Evolutionary conservation across 2,888 invertebrate species (phyloP), one percentile per base, ranked within the genome.

Genomic region (Torymus texanus): DNA sequence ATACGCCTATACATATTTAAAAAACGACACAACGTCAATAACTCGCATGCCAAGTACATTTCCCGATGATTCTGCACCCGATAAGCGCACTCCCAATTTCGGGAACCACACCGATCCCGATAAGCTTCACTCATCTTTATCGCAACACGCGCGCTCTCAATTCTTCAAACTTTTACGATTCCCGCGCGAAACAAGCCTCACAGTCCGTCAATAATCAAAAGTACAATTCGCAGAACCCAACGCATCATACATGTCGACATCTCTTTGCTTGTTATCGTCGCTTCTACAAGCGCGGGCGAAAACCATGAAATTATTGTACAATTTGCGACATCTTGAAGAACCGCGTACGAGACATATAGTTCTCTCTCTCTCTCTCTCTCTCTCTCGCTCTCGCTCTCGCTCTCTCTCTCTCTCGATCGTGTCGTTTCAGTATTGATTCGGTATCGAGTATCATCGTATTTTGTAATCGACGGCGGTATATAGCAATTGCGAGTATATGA

Each of bases 391-490:
- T 2, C 21, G 55, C 21, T 58, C 58, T 65, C 56, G 63, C n/a
- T 21, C 21, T 21, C 21, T 21, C 21, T 2, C 21, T 63, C 21
- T 58, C 58, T 65, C 56, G 63, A 67, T 78, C 58, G 24, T 67
- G 65, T 71, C 58, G 29, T n/a, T 2, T 66, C 63, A 1, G 41
- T 71, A 66, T 66, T 71, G 63, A 75, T 70, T 79, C 18, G n/a
- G 61, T 68, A 29, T 78, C 73, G 74, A 78, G 63, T 63, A 61
- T 78, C 74, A 67, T 53, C 4, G 16, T 29, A 29, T 58, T 29
- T 8, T 41, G 41, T 41, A 63, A 50, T 75, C 56, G 41, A 29
- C 16, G 55, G 2, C 29, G 5, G 8, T 41, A 8, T 8, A 41
- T 41, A 41, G 1, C 10, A 41, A 8, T 8, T 41, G 41, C 2